Conservation (phyloP, 2,888 invertebrate genomes). For the Cryptosula pallasiana region DNA sequence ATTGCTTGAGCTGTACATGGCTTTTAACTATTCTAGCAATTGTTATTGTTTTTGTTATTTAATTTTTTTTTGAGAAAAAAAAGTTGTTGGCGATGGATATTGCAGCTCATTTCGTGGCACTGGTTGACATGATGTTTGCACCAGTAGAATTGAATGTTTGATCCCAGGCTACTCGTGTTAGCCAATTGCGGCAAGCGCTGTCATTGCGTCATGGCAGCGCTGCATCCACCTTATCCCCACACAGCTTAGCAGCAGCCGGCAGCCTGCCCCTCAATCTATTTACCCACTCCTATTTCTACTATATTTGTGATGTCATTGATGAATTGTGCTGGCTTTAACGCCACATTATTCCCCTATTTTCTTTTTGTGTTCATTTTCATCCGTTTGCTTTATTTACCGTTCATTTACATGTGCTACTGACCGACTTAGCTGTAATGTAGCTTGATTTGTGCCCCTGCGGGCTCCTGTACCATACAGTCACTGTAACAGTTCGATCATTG, state of each 20-base stretch:
- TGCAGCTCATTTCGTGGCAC: constrained; percentile 2
- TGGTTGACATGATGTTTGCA: not conserved
- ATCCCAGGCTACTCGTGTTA: not conserved
- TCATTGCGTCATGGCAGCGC: too few relatives aligned
- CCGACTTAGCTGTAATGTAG: not conserved
- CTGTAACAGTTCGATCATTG: not conserved
- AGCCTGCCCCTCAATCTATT: not conserved
- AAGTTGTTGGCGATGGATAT: not conserved
- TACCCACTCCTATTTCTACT: not conserved
- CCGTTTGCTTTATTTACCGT: not conserved
- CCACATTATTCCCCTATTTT: not conserved
- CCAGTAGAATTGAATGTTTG: not conserved
- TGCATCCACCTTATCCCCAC: not conserved
- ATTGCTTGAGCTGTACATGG: not conserved
- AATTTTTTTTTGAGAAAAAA: constrained; percentile 7
- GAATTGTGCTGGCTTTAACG: too few relatives aligned
- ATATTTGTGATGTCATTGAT: not conserved
- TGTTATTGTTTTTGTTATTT: constrained; percentile 23
- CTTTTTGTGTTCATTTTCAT: not conserved
- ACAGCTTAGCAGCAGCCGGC: not conserved
- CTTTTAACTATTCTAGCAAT: not conserved
- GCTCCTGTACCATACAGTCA: not conserved
- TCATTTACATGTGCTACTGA: not conserved
- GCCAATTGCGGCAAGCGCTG: too few relatives aligned
- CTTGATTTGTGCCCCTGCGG: not conserved